Conservation (phyloP, 2,888 invertebrate species). For the Sylvicola cinctus region DNA sequence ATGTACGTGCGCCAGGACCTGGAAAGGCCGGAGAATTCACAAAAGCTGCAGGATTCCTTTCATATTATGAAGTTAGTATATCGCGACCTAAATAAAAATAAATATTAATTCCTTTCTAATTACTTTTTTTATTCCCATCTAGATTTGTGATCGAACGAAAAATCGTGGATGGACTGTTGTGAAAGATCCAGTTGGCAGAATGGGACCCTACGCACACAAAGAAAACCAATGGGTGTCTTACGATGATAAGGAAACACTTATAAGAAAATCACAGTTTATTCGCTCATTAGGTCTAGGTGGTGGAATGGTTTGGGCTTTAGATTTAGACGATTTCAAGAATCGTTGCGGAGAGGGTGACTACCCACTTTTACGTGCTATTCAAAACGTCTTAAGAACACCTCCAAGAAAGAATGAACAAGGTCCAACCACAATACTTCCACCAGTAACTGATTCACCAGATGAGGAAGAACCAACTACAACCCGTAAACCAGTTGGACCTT, state of each 20-base stretch:
- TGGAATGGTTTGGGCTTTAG: constrained; percentile 81
- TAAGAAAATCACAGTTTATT: constrained; percentile 58
- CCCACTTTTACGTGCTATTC: constrained; percentile 59
- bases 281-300: constrained; percentile 59
- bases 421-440: no score
- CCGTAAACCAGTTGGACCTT: neutral
- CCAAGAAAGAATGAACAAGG: constrained; percentile 15
- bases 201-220: constrained; percentile 77
- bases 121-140: constrained; percentile 3
- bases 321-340: constrained; percentile 69
- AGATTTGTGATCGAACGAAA: constrained; percentile 66
- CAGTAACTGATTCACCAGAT: no score
- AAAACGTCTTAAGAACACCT: constrained; percentile 40
- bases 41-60: constrained; percentile 62
- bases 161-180: constrained; percentile 63
- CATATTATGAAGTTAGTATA: constrained; percentile 57
- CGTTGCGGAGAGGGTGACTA: constrained; percentile 61
- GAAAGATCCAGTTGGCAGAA: constrained; percentile 50
- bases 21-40: constrained; percentile 75
- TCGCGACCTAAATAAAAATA: neutral
- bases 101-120: neutral
- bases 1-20: constrained; percentile 53
- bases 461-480: neutral
- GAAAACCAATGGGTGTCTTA: constrained; percentile 83
- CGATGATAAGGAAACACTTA: constrained; percentile 63